phyloP scores from a whole-genome alignment of 2,797 vertebrate genomes.

The Nannoperca obscura region DNA sequence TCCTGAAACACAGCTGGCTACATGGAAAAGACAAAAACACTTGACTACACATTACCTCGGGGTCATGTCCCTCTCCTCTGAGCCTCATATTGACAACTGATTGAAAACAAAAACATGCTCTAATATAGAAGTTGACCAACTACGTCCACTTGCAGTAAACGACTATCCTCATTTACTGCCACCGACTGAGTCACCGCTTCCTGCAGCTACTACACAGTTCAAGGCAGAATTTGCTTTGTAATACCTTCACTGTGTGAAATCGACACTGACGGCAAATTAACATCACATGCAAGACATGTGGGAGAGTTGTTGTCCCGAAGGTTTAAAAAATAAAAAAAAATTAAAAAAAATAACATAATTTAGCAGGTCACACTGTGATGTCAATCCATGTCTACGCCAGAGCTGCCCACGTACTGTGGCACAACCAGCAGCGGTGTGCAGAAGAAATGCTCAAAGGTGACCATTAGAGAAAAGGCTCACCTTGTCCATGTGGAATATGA shows the following conservation, averaged over 20 bases:
- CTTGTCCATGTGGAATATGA: constrained; percentile 99
- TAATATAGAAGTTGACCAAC: neutral
- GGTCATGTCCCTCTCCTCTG: neutral
- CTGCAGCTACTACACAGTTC: neutral
- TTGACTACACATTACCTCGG: neutral
- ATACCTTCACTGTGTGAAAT: neutral
- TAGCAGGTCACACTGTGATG: neutral
- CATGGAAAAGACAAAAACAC: neutral
- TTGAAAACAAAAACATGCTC: neutral
- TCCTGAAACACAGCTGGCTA: constrained; percentile 35
- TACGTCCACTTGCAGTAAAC: neutral
- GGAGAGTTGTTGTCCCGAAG: neutral
- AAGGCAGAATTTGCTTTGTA: neutral
- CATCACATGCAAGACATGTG: neutral
- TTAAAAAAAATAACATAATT: no score
- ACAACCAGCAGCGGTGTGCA: neutral
- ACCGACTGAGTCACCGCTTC: neutral
- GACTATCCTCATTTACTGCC: neutral
- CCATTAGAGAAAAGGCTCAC: constrained; percentile 71
- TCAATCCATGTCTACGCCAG: accelerated
- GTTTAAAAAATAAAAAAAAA: neutral
- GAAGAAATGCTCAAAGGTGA: neutral
- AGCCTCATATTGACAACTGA: neutral
- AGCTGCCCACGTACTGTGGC: neutral
- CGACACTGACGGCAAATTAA: neutral